Evolutionary conservation across 2,113 vertebrate species (phyloP).

Genomic region (Plecturocebus donacophilus): DNA sequence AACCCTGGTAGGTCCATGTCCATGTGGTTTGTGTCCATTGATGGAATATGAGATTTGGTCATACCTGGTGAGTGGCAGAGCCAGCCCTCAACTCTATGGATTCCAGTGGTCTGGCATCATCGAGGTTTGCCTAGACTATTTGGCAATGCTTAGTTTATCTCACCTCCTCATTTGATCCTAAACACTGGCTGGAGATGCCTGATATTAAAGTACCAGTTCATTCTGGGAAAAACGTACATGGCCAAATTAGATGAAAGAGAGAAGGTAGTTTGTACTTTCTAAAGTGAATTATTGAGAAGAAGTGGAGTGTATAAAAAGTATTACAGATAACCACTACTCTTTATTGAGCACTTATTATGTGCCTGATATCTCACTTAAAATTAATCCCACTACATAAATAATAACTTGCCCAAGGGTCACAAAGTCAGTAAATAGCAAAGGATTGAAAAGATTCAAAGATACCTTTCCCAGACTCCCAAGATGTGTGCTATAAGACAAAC

Average conservation of each 20-base stretch:
- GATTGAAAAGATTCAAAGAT: not conserved
- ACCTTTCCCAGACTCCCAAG: not conserved
- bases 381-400: not conserved
- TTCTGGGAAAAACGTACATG: not conserved
- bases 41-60: not conserved
- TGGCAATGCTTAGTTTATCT: not conserved
- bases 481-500: not conserved
- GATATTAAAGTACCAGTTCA: not conserved
- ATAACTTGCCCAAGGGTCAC: not conserved
- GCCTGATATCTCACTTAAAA: not conserved
- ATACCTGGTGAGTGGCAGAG: not conserved
- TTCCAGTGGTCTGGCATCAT: not conserved
- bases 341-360: not conserved
- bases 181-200: not conserved
- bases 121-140: not conserved
- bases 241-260: not conserved
- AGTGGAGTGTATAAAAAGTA: not conserved
- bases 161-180: not conserved
- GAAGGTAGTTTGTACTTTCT: not conserved
- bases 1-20: not conserved
- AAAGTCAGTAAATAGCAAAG: not conserved
- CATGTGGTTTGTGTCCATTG: not conserved
- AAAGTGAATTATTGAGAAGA: not conserved
- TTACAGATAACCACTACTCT: not conserved
- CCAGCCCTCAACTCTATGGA: not conserved